Percentiles rank a stretch among this genome's conserved stretches.
Conservation (phyloP, 2,888 invertebrate genomes). For the Tromatobia lineatoria region DNA sequence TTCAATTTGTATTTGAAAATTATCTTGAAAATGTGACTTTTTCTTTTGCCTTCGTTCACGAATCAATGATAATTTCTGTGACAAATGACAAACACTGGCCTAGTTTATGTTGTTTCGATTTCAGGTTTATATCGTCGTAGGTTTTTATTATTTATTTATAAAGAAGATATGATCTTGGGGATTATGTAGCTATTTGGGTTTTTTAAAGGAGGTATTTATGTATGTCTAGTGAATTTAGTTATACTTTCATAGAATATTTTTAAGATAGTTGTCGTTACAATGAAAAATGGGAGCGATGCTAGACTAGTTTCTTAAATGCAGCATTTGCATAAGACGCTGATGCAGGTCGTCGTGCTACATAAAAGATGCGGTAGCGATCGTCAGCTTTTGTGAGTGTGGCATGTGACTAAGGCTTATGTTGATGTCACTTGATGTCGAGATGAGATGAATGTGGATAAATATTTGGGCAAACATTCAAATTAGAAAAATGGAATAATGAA, state of each 20-base stretch:
- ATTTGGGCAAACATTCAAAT: not conserved
- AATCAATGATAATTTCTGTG: no score
- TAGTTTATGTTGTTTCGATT: no score
- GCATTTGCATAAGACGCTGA: not conserved
- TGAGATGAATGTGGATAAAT: not conserved
- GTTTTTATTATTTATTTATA: no score
- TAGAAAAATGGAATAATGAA: no score
- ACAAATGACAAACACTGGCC: no score
- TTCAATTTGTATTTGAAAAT: no score
- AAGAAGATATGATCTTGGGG: conserved; percentile 1
- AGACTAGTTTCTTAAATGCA: not conserved
- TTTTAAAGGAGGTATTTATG: not conserved
- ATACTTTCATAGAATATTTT: not conserved
- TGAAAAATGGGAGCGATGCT: not conserved
- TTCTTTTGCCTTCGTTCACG: no score
- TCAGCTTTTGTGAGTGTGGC: not conserved
- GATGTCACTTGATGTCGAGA: not conserved
- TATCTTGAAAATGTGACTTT: no score
- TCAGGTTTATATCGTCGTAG: no score
- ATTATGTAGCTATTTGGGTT: not conserved
- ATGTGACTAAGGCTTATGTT: not conserved
- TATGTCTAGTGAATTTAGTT: conserved; percentile 18
- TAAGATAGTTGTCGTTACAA: not conserved
- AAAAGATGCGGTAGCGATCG: not conserved
- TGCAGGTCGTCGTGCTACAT: not conserved